Evolutionary conservation across 2,797 vertebrate genomes (phyloP).

Genomic region (Acropternis orthonyx): DNA sequence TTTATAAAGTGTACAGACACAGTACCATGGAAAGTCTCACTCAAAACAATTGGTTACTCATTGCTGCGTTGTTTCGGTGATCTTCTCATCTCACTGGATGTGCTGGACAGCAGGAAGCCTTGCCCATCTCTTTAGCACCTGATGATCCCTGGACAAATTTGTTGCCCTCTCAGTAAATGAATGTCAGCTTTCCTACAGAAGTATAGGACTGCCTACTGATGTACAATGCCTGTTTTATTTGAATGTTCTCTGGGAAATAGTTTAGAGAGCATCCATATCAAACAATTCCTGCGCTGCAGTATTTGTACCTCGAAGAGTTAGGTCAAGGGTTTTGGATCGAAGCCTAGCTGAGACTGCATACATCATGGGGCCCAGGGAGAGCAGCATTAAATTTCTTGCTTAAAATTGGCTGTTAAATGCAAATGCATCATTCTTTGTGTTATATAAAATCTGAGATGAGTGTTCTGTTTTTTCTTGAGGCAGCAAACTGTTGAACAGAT

Average conservation of each 20-base stretch:
- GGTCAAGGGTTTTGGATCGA: slow-evolving; percentile 56
- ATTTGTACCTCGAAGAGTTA: neutral
- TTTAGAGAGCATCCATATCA: slow-evolving; percentile 17
- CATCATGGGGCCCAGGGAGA: slow-evolving; percentile 3
- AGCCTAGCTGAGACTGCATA: slow-evolving; percentile 26
- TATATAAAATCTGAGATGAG: slow-evolving; percentile 1
- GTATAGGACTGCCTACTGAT: neutral
- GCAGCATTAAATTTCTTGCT: slow-evolving; percentile 18
- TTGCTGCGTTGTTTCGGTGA: slow-evolving; percentile 53
- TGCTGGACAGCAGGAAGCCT: neutral
- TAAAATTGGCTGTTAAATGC: slow-evolving; percentile 35
- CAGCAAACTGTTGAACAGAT: slow-evolving; percentile 29
- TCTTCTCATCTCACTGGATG: neutral
- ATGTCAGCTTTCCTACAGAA: neutral
- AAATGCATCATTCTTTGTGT: slow-evolving; percentile 42
- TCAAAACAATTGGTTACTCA: slow-evolving; percentile 74
- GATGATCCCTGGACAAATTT: slow-evolving; percentile 1
- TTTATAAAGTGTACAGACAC: slow-evolving; percentile 67
- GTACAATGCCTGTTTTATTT: slow-evolving; percentile 24
- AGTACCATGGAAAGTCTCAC: slow-evolving; percentile 25
- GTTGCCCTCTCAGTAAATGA: slow-evolving; percentile 29
- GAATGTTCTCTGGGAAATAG: slow-evolving; percentile 6
- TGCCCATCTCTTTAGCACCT: neutral
- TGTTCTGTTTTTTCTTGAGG: slow-evolving; percentile 15
- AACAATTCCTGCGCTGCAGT: neutral